A percentile compares a stretch with the other conserved stretches of the same genome.
Conservation (phyloP, 2,113 vertebrate genomes). For the Sula dactylatra region DNA sequence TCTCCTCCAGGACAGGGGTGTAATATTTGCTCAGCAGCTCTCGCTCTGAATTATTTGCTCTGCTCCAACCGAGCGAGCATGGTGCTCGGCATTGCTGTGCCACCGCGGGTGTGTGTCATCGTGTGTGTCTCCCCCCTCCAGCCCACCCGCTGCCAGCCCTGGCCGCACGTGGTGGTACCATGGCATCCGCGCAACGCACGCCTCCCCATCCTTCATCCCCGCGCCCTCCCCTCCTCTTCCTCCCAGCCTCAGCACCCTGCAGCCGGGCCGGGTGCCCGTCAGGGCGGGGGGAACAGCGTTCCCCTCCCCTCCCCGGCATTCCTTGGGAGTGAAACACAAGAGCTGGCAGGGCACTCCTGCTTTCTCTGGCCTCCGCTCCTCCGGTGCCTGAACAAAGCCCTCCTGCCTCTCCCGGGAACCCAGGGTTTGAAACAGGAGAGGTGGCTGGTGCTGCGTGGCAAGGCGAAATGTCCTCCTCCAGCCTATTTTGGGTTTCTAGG, state of each 20-base stretch:
- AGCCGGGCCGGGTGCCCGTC: neutral
- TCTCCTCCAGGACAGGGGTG: neutral
- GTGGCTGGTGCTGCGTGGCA: neutral
- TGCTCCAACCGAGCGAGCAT: neutral
- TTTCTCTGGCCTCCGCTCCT: conserved; percentile 53
- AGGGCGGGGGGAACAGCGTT: neutral
- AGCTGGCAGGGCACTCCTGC: conserved; percentile 67
- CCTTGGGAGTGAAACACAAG: conserved; percentile 69
- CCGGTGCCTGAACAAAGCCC: conserved; percentile 59
- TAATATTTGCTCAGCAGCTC: neutral
- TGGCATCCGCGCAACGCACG: neutral
- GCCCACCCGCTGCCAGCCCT: neutral
- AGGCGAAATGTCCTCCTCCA: neutral
- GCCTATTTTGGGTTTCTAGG: neutral
- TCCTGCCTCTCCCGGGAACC: conserved; percentile 52
- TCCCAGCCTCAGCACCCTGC: neutral
- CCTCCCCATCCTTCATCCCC: neutral
- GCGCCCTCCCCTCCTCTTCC: neutral
- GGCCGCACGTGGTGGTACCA: neutral
- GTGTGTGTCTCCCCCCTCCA: neutral
- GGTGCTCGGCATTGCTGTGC: neutral
- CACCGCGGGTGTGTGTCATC: neutral
- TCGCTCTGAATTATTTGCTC: neutral
- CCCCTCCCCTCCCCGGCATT: conserved; percentile 66
- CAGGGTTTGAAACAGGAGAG: conserved; percentile 23